A percentile compares a stretch with the other conserved stretches of the same genome.
These are phyloP conservation scores for Forficula auricularia DNA, from an alignment of 1,140 invertebrate genomes.

Conservation along the genomic window DNA sequence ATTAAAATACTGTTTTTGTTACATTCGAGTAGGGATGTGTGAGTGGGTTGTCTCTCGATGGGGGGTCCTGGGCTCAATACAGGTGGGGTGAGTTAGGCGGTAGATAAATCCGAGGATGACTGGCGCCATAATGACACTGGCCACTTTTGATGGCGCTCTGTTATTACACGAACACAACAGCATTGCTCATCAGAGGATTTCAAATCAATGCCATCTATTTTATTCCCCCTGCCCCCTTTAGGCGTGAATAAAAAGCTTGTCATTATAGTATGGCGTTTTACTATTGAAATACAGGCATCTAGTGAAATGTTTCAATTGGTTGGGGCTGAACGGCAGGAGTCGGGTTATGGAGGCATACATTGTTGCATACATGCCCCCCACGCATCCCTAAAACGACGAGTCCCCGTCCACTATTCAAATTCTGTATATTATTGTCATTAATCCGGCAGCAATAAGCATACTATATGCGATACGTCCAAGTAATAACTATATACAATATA, in stretches of 20 bases:
- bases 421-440: constrained; percentile 9
- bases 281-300: too few relatives aligned
- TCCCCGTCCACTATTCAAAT: constrained; percentile 1
- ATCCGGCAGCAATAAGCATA: constrained; percentile 12
- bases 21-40: not conserved
- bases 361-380: too few relatives aligned
- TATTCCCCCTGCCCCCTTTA: constrained; percentile 3
- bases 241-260: constrained; percentile 7
- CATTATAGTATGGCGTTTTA: not conserved
- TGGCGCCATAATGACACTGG: too few relatives aligned
- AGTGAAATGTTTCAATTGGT: constrained; percentile 8
- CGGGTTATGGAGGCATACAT: too few relatives aligned
- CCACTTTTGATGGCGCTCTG: constrained; percentile 10
- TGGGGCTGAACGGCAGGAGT: too few relatives aligned
- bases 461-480: constrained; percentile 4
- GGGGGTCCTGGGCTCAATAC: too few relatives aligned
- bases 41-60: too few relatives aligned
- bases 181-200: constrained; percentile 10
- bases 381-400: not conserved
- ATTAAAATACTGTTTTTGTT: constrained; percentile 10
- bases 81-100: too few relatives aligned
- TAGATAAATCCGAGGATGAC: too few relatives aligned
- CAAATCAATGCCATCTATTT: constrained; percentile 11
- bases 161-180: constrained; percentile 5
- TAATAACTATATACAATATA: constrained; percentile 6